Conservation (phyloP, 1,140 invertebrate species). For the Pararge aegeria region DNA sequence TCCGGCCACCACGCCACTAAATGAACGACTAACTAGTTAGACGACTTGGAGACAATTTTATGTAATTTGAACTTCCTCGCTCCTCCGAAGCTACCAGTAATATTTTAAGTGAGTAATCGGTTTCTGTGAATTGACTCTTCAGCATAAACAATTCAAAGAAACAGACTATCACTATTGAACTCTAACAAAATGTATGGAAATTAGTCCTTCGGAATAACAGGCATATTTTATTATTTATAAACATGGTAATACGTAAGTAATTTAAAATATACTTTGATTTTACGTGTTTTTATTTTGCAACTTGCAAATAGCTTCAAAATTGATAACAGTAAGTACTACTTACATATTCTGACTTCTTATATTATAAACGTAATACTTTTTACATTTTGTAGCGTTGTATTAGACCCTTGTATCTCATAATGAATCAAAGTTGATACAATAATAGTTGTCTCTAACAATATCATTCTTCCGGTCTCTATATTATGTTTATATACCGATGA, state of each 20-base stretch:
- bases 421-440: background rate
- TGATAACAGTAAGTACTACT: too few species aligned
- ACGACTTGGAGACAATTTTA: slow-evolving; percentile 26
- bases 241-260: too few species aligned
- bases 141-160: background rate
- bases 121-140: slow-evolving; percentile 9
- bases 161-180: background rate
- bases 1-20: background rate
- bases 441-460: background rate
- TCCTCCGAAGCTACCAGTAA: background rate
- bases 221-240: too few species aligned
- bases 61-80: slow-evolving; percentile 9
- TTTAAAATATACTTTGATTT: too few species aligned
- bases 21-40: slow-evolving; percentile 26
- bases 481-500: too few species aligned
- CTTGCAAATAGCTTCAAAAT: too few species aligned
- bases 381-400: too few species aligned
- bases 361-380: too few species aligned
- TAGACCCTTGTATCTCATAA: background rate
- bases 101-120: slow-evolving; percentile 13
- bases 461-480: background rate
- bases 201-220: background rate
- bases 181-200: background rate
- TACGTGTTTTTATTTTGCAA: too few species aligned
- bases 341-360: too few species aligned